phyloP scores from a whole-genome alignment of 37 sponge, comb jelly and placozoan genomes.

The Ianthella basta region DNA sequence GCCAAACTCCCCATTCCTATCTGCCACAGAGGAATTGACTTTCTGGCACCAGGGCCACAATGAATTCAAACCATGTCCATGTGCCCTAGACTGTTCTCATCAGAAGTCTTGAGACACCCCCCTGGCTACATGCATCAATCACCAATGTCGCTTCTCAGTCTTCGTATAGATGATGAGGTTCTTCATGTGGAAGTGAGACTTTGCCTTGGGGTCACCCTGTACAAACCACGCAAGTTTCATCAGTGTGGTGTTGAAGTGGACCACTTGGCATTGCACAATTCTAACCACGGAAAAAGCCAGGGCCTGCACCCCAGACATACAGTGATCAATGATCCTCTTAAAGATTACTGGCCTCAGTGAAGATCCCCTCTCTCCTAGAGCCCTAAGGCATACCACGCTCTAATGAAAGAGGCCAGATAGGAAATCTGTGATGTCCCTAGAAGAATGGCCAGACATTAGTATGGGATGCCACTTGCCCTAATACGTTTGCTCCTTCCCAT shows the following conservation, averaged over 20 bases:
- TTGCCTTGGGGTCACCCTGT: background rate
- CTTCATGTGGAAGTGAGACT: background rate
- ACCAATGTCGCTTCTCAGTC: too few relatives aligned
- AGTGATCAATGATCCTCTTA: background rate
- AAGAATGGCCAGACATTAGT: conserved; percentile 5
- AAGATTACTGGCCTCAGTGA: background rate
- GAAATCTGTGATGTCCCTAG: background rate
- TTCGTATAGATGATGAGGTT: background rate
- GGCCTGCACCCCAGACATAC: background rate
- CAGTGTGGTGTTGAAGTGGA: background rate
- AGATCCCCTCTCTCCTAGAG: background rate
- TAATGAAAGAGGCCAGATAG: background rate
- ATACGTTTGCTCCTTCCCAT: background rate
- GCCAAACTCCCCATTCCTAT: too few relatives aligned
- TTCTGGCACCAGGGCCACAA: too few relatives aligned
- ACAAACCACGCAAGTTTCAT: background rate
- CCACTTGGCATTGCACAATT: background rate
- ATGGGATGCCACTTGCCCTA: too few relatives aligned
- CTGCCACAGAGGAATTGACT: too few relatives aligned
- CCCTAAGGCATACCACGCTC: background rate
- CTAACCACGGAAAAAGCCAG: background rate
- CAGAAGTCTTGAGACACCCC: too few relatives aligned
- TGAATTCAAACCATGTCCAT: too few relatives aligned
- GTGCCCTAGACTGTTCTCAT: too few relatives aligned
- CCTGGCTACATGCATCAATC: too few relatives aligned